phyloP scores from a whole-genome alignment of 2,797 vertebrate species.

The Sebastes alutus region DNA sequence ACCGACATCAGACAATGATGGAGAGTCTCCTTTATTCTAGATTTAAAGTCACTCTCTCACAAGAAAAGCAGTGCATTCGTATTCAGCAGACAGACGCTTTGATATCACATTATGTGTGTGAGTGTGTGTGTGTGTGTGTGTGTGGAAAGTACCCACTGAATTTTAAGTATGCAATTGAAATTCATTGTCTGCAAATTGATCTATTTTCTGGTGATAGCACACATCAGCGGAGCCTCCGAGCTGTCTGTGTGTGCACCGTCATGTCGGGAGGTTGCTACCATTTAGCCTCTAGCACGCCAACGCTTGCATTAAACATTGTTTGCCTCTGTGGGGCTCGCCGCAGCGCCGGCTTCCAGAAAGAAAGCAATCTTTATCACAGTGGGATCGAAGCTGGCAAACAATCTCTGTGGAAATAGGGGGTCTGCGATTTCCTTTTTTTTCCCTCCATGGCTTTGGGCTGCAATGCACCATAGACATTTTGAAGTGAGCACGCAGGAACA shows the following conservation, averaged over 20 bases:
- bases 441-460: conserved; percentile 48
- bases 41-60: neutral
- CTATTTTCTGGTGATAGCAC: conserved; percentile 31
- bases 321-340: conserved; percentile 32
- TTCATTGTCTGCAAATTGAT: conserved; percentile 49
- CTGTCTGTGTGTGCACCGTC: conserved; percentile 5
- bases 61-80: conserved; percentile 4
- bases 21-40: neutral
- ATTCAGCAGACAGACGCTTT: conserved; percentile 24
- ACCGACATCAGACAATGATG: neutral
- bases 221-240: neutral
- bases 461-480: conserved; percentile 56
- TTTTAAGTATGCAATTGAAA: conserved; percentile 56
- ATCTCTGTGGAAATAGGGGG: conserved; percentile 73
- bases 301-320: conserved; percentile 47
- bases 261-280: conserved; percentile 12
- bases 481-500: conserved; percentile 45
- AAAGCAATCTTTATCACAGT: conserved; percentile 78
- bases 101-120: conserved; percentile 17
- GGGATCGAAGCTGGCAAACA: conserved; percentile 72
- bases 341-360: conserved; percentile 49
- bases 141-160: conserved; percentile 38
- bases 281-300: conserved; percentile 20
- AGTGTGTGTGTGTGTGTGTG: neutral
- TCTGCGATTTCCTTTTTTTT: conserved; percentile 71